Conservation (phyloP, 23 tunicate genomes). For the Diplosoma virens region DNA sequence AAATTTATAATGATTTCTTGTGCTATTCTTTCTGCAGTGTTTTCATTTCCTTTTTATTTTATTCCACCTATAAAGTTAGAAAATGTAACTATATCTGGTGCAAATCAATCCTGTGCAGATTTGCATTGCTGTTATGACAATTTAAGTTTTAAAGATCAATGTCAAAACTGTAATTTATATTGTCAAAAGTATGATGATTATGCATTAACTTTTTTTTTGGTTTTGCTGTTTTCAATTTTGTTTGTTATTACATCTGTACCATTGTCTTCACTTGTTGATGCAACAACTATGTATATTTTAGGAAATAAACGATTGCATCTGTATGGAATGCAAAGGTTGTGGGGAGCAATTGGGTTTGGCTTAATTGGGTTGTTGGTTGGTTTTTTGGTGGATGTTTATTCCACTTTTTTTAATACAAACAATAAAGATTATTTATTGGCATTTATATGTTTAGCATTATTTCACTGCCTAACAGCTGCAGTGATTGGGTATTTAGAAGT, state of each 20-base stretch:
- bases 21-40: slow-evolving; percentile 39
- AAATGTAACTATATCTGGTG: background rate
- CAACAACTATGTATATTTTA: slow-evolving; percentile 62
- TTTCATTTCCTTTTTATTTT: slow-evolving; percentile 70
- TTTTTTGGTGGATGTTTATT: slow-evolving; percentile 23
- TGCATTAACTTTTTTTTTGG: slow-evolving; percentile 49
- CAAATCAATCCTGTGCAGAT: background rate
- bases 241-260: slow-evolving; percentile 47
- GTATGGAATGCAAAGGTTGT: slow-evolving; percentile 75
- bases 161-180: too few species aligned
- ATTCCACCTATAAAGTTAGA: slow-evolving; percentile 15
- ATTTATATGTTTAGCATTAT: slow-evolving; percentile 28
- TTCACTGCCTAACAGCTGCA: slow-evolving; percentile 16
- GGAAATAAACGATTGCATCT: slow-evolving; percentile 28
- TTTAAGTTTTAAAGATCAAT: too few species aligned
- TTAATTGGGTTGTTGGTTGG: slow-evolving; percentile 46
- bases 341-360: slow-evolving; percentile 84
- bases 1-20: slow-evolving; percentile 44
- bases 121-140: background rate
- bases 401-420: background rate
- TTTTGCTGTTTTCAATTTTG: slow-evolving; percentile 50
- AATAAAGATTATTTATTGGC: slow-evolving; percentile 40
- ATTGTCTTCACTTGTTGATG: slow-evolving; percentile 59
- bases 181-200: slow-evolving; percentile 24
- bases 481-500: slow-evolving; percentile 30